Conservation (phyloP, 1,140 invertebrate species). For the Phthorimaea operculella region DNA sequence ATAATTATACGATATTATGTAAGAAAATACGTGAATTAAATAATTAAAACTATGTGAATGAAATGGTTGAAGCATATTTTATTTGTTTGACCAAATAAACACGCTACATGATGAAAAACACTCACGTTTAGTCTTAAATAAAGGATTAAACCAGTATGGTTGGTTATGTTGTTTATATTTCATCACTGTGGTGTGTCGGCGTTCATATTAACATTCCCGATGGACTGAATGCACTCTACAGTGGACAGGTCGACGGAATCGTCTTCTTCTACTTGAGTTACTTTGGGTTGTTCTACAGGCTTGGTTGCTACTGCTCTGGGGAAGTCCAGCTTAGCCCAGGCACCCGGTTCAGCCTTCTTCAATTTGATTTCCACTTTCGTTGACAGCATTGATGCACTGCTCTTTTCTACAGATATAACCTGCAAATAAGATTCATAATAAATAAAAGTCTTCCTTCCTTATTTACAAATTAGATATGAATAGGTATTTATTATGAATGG, state of each 20-base stretch:
- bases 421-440: constrained; percentile 36
- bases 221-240: constrained; percentile 55
- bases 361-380: constrained; percentile 97
- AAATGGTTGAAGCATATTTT: constrained; percentile 19
- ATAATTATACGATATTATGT: no score
- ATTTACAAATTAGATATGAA: no score
- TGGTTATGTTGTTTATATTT: neutral
- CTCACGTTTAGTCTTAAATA: neutral
- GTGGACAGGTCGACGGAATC: constrained; percentile 61
- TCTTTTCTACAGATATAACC: constrained; percentile 77
- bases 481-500: no score
- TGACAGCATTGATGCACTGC: constrained; percentile 82
- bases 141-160: neutral
- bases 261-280: constrained; percentile 47
- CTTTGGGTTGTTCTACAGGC: constrained; percentile 22
- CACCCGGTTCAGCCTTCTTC: constrained; percentile 84
- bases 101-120: neutral
- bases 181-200: constrained; percentile 7
- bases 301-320: constrained; percentile 59
- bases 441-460: no score
- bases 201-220: constrained; percentile 53
- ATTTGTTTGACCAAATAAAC: constrained; percentile 10
- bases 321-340: constrained; percentile 83
- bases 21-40: no score
- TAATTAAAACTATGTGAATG: constrained; percentile 3